Base-by-base conservation (phyloP, 2,888 invertebrate species). In the Synergus laeviventris region DNA sequence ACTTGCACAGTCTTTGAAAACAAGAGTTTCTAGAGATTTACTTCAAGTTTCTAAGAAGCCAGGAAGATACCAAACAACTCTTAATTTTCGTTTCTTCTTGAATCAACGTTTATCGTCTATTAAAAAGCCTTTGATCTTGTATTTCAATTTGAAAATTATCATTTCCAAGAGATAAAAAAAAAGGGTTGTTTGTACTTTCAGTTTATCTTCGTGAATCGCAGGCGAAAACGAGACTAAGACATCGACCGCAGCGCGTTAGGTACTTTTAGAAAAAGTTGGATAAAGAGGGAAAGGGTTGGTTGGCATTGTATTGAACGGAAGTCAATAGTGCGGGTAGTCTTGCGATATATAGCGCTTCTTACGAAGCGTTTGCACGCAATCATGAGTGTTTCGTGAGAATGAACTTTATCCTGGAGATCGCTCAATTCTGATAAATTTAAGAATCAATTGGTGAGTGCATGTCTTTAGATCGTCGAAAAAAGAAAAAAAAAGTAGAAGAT, bases 311-410 rank as follows among this genome's bases (percentile, higher is more conserved):
- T 83, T 74, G 77, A 79, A 82, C 80, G 81, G 76, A 86, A 85
- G 87, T 84, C 87, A 84, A 87, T 87, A 86, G 85, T 83, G 86
- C 83, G 84, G 81, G 84, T 84, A 85, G 82, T 82, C 81, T 80
- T 66, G 79, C 76, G 82, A 84, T 84, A 86, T 80, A 83, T 79
- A 79, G 79, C 76, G 76, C 79, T 83, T 82, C 83, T 86, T 84
- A 86, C 80, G 81, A 82, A 84, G 80, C 81, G 81, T 84, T 82
- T 81, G 82, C 87, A 87, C 86, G 86, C 86, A 81, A 87, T 81
- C 81, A 77, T 78, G 78, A 39, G 79, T 77, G 31, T 84, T 82
- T 82, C 81, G 79, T 81, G 81, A 81, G 81, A 83, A 82, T 76
- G 77, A 80, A 39, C 61, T 61, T 38, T 61, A 61, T 61, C 61